Percentiles rank a stretch among this genome's conserved stretches.
Evolutionary conservation across 1,140 invertebrate species (phyloP).

Genomic region (Pteromalus puparum): DNA sequence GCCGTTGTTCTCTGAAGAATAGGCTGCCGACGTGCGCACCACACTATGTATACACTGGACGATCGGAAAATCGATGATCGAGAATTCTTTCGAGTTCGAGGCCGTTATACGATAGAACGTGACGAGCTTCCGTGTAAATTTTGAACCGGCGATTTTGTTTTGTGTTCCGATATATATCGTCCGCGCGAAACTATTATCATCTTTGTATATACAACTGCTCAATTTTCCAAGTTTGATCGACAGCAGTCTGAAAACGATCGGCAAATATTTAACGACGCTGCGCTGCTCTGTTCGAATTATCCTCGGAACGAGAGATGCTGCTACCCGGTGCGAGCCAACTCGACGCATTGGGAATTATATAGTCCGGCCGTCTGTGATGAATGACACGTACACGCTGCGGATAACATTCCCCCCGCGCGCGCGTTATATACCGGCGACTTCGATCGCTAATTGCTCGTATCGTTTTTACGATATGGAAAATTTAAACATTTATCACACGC

Average conservation of each 20-base stretch:
- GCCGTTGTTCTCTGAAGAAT: not conserved
- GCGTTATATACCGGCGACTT: not conserved
- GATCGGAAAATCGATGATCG: constrained; percentile 40
- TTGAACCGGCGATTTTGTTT: not conserved
- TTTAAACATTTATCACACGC: not conserved
- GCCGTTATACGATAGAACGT: constrained; percentile 15
- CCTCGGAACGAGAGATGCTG: not conserved
- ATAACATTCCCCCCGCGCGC: not conserved
- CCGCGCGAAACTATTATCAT: no score
- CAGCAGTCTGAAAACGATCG: constrained; percentile 8
- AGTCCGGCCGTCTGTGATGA: not conserved
- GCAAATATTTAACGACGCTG: constrained; percentile 39
- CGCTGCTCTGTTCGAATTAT: not conserved
- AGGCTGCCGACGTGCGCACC: no score
- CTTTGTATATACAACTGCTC: not conserved
- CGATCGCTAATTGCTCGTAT: constrained; percentile 18
- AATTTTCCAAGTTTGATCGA: constrained; percentile 22
- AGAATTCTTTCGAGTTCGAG: constrained; percentile 24
- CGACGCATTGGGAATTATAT: constrained; percentile 20
- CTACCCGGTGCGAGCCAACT: not conserved
- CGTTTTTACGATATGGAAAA: not conserved
- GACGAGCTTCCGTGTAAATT: not conserved
- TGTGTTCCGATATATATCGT: no score
- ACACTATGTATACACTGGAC: not conserved
- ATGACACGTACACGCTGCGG: not conserved